phyloP scores from a whole-genome alignment of 2,113 vertebrate genomes.

The Numida meleagris region DNA sequence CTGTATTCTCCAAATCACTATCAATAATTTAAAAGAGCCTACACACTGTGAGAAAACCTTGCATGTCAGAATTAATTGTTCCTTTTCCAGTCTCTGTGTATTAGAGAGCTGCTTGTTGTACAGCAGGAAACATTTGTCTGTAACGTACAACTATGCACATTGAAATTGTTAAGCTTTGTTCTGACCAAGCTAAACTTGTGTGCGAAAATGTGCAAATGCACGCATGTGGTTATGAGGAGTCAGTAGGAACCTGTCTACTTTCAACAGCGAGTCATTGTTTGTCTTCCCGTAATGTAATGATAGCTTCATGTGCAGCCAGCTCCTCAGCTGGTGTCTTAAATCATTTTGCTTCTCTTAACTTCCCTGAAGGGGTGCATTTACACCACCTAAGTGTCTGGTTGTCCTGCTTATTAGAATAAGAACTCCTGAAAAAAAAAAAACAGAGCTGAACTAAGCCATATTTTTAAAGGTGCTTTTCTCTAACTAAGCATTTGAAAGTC shows the following conservation, averaged over 20 bases:
- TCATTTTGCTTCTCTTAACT: not conserved
- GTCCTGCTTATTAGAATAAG: not conserved
- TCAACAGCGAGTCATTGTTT: not conserved
- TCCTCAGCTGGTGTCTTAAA: not conserved
- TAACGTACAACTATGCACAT: not conserved
- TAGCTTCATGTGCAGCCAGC: not conserved
- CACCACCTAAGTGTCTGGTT: not conserved
- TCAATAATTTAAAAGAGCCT: slow-evolving; percentile 46
- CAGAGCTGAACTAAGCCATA: not conserved
- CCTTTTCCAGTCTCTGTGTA: slow-evolving; percentile 13
- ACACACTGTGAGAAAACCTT: slow-evolving; percentile 39
- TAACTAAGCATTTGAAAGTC: not conserved
- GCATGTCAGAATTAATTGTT: slow-evolving; percentile 65
- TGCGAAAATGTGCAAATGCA: not conserved
- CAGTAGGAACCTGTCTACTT: not conserved
- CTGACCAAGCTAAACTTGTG: not conserved
- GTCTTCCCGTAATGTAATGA: not conserved
- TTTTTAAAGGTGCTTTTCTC: not conserved
- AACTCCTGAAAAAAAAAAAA: not conserved
- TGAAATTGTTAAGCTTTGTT: not conserved
- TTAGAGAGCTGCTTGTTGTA: slow-evolving; percentile 10
- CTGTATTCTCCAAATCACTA: slow-evolving; percentile 21
- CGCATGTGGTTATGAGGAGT: not conserved
- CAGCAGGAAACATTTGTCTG: not conserved
- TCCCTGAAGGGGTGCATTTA: not conserved